phyloP scores from a whole-genome alignment of 2,113 vertebrate genomes.

The Ammodytes dubius region DNA sequence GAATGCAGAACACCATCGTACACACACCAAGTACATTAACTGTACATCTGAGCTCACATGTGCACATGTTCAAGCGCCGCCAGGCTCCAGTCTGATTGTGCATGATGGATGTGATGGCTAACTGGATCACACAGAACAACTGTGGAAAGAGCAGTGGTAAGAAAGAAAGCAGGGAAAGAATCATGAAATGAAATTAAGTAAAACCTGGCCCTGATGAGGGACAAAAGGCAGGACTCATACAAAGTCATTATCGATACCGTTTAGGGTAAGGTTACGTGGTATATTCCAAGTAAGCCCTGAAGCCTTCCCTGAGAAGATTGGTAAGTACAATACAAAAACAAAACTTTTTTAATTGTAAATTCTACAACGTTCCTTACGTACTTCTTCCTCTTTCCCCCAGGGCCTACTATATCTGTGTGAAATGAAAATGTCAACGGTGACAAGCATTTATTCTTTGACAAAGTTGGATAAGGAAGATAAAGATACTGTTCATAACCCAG shows the following conservation, averaged over 20 bases:
- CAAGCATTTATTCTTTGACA: not conserved
- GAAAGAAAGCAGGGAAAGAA: slow-evolving; percentile 25
- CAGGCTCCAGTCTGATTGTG: slow-evolving; percentile 23
- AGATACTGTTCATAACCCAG: not conserved
- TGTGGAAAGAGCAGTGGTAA: not conserved
- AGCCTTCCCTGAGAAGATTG: not conserved
- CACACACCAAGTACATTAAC: slow-evolving; percentile 30
- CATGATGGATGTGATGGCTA: slow-evolving; percentile 62
- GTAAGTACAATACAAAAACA: not conserved
- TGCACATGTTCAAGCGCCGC: slow-evolving; percentile 18
- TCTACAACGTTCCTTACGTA: not conserved
- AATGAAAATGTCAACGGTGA: not conserved
- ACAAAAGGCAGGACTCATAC: slow-evolving; percentile 24
- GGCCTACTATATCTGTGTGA: not conserved
- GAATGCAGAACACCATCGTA: slow-evolving; percentile 38
- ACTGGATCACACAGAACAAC: slow-evolving; percentile 45
- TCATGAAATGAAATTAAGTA: slow-evolving; percentile 54
- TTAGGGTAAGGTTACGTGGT: slow-evolving; percentile 1
- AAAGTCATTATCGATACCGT: slow-evolving; percentile 14
- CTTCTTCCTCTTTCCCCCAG: not conserved
- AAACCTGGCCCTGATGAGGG: slow-evolving; percentile 33
- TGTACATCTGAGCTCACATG: slow-evolving; percentile 29
- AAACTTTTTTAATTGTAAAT: not conserved
- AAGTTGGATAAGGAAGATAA: not conserved
- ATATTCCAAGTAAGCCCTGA: not conserved